Conservation (phyloP, 1,140 invertebrate species). For the Trichogramma pretiosum region DNA sequence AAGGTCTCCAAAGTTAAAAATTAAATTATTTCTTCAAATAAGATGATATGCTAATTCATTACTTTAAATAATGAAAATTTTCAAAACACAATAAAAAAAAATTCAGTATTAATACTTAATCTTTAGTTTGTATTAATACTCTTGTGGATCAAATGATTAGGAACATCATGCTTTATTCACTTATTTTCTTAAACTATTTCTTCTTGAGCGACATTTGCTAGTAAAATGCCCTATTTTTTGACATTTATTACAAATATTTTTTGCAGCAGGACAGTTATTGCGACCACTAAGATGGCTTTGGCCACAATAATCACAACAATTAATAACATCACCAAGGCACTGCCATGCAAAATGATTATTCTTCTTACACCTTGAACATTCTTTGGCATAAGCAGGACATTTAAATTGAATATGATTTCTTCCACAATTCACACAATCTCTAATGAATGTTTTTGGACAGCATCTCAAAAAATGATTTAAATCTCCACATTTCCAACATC, state of each 20-base stretch:
- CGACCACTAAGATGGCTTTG: slow-evolving; percentile 2
- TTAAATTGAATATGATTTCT: slow-evolving; percentile 10
- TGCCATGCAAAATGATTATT: slow-evolving; percentile 17
- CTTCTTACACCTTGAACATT: slow-evolving; percentile 17
- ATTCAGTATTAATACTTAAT: too few relatives aligned
- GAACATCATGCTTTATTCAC: too few relatives aligned
- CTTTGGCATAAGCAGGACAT: slow-evolving; percentile 12
- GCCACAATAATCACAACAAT: slow-evolving; percentile 2
- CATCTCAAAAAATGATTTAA: slow-evolving; percentile 15
- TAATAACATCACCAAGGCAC: slow-evolving; percentile 5
- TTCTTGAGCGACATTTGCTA: slow-evolving; percentile 7
- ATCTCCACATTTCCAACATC: slow-evolving; percentile 14
- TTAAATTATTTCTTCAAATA: too few relatives aligned
- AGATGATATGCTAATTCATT: too few relatives aligned
- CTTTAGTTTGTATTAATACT: too few relatives aligned
- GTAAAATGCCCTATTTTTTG: neutral
- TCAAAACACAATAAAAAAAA: too few relatives aligned
- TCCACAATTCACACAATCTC: slow-evolving; percentile 15
- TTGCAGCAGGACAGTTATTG: slow-evolving; percentile 4
- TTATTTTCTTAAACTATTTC: neutral
- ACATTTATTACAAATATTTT: slow-evolving; percentile 5
- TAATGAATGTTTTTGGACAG: slow-evolving; percentile 9
- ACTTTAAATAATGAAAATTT: too few relatives aligned
- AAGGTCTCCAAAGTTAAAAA: too few relatives aligned
- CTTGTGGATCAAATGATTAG: too few relatives aligned